Evolutionary conservation across 92 coral and sea anemone species (phyloP), one percentile per base, ranked within the genome.

Genomic region (Parazoanthus swiftii): DNA sequence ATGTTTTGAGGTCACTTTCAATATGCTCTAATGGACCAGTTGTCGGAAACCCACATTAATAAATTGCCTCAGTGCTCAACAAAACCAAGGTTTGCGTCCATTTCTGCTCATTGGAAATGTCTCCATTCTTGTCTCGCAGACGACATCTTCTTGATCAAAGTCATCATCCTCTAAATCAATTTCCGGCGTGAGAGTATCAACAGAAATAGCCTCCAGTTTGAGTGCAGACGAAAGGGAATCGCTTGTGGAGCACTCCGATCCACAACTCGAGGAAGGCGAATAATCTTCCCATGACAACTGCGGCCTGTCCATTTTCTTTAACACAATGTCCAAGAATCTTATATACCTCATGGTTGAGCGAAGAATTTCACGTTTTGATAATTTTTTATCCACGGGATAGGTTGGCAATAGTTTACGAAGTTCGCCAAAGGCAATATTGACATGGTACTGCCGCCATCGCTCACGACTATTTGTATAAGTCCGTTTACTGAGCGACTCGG

Each of bases 371-470:
- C 92, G 96, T 48, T 95, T 95, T 35, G 98, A 95, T 23, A 95
- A 92, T 82, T 95, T 95, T 50, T 93, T 95, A 75, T 95, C 98
- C 1, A 92, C 83, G 8, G 98, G 98, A 65, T 95, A 93, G 14
- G 98, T 93, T 7, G 98, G 98, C 6, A 95, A 84, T 5, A 93
- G 89, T 74, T 90, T 93, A 18, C 98, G 91, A 38, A 95, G 98
- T 33, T 95, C 98, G 21, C 92, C 93, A 59, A 95, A 95, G 16
- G 98, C 98, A 74, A 90, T 80, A 75, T 95, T 95, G 6, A 95
- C 98, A 48, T 95, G 94, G 77, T 95, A 91, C 33, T 95, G 98
- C 35, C 98, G 66, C 98, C 98, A 95, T 42, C 98, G 88, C 59
- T 95, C 98, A 11, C 98, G 92, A 59, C 94, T 95, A 88, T 95